Evolutionary conservation across 2,797 vertebrate species (phyloP), one percentile per base, ranked within the genome.

Genomic region (Prunella strophiata): DNA sequence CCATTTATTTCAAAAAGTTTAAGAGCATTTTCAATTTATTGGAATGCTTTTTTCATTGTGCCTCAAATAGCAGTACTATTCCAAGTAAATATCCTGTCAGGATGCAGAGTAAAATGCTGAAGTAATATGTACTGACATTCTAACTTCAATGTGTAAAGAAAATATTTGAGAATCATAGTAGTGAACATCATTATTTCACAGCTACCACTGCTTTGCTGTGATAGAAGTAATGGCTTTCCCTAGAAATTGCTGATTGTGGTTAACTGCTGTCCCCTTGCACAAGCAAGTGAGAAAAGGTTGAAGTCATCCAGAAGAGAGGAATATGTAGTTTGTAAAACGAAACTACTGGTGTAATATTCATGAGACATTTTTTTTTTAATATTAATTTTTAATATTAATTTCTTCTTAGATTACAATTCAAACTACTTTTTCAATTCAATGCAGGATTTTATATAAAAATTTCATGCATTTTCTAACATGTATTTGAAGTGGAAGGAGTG

Each of bases 121-220:
- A 93, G 73, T 83, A 93, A 86, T 91, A 71, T 30, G 12, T 65
- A 80, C 78, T 83, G 93, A 45, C 75, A 83, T 61, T 85, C 72
- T 70, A 51, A 70, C 58, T 88, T 75, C 40, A 81, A 21, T 29
- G 62, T 72, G 34, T 45, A 48, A 51, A 87, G 40, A 72, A 92
- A 95, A 88, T 55, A 38, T 30, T 7, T 72, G 40, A 93, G 61
- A 85, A 65, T 81, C 26, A 19, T 85, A 38, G 47, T 27, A 83
- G 55, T 55, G 47, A 50, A 50, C 29, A 72, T 87, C 34, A 61
- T 71, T 94, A 75, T 72, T 94, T 92, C 71, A 75, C 61, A 91
- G 40, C 20, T 81, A 36, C 43, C 30, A 58, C 26, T 26, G 21
- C 30, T 62, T 80, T 75, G 13, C 50, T 52, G 52, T 29, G 12